phyloP scores from a whole-genome alignment of 2,888 invertebrate genomes.

The Metacarcinus magister region DNA sequence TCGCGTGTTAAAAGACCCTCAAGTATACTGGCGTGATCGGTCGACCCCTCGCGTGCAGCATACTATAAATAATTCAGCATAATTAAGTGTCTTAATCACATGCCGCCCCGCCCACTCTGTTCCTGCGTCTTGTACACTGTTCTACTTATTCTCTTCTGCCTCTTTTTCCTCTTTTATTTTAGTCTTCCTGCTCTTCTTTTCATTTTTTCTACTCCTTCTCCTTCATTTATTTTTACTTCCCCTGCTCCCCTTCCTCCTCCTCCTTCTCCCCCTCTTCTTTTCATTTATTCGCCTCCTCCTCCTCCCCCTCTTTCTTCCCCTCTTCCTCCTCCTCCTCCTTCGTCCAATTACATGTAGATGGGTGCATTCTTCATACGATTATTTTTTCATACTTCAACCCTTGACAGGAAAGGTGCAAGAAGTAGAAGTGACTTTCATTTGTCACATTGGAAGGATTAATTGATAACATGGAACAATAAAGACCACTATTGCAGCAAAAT shows the following conservation, averaged over 20 bases:
- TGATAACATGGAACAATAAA: not conserved
- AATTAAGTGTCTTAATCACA: slow-evolving; percentile 73
- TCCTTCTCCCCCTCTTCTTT: too few species aligned
- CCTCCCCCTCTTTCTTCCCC: too few species aligned
- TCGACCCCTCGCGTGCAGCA: slow-evolving; percentile 55
- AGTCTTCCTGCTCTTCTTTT: too few species aligned
- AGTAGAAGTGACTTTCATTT: not conserved
- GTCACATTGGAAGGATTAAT: not conserved
- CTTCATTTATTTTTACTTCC: not conserved
- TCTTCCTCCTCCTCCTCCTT: too few species aligned
- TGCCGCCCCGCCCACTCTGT: slow-evolving; percentile 52
- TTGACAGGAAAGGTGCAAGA: not conserved
- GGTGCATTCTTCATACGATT: not conserved
- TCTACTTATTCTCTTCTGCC: not conserved
- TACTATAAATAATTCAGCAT: slow-evolving; percentile 65
- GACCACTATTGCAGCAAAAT: too few species aligned
- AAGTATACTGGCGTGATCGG: not conserved
- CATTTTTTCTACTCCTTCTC: not conserved
- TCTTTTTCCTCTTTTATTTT: not conserved
- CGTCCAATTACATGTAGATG: too few species aligned
- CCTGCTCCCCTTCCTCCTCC: too few species aligned
- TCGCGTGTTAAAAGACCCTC: not conserved
- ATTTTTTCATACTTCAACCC: not conserved
- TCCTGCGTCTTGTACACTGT: not conserved
- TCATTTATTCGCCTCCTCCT: too few species aligned